phyloP scores from a whole-genome alignment of 2,888 invertebrate genomes.

The Arge pagana region DNA sequence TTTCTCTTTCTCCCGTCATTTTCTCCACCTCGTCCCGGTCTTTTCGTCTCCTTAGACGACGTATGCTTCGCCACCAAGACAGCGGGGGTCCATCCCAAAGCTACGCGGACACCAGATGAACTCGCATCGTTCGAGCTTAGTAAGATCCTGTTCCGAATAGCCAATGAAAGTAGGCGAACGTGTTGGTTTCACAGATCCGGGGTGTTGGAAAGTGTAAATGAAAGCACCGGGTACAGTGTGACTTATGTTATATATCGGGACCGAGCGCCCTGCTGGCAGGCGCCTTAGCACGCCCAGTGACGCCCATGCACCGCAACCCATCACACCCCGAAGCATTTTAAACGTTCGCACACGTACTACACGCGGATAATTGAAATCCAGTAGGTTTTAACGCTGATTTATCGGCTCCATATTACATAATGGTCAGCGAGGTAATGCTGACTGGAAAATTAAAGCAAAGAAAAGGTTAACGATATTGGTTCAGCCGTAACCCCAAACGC shows the following conservation, averaged over 20 bases:
- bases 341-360: constrained; percentile 18
- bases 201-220: constrained; percentile 1
- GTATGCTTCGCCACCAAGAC: too few species aligned
- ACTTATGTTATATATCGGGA: constrained; percentile 14
- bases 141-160: not conserved
- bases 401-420: constrained; percentile 16
- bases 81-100: too few species aligned
- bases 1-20: constrained; percentile 1
- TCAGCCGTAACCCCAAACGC: too few species aligned
- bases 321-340: constrained; percentile 19
- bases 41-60: too few species aligned
- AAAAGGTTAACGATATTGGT: constrained; percentile 11
- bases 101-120: too few species aligned
- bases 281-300: constrained; percentile 12
- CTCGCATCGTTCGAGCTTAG: not conserved
- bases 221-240: constrained; percentile 7
- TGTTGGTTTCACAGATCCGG: constrained; percentile 8
- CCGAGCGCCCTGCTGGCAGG: constrained; percentile 6
- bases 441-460: constrained; percentile 11
- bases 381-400: constrained; percentile 19
- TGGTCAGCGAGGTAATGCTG: constrained; percentile 8
- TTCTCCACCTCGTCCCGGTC: too few species aligned
- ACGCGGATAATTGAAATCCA: constrained; percentile 17
- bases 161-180: constrained; percentile 1
- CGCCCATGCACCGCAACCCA: constrained; percentile 10